These are phyloP conservation scores for Bucorvus abyssinicus DNA, from an alignment of 2,797 vertebrate species.

Conservation along the genomic window DNA sequence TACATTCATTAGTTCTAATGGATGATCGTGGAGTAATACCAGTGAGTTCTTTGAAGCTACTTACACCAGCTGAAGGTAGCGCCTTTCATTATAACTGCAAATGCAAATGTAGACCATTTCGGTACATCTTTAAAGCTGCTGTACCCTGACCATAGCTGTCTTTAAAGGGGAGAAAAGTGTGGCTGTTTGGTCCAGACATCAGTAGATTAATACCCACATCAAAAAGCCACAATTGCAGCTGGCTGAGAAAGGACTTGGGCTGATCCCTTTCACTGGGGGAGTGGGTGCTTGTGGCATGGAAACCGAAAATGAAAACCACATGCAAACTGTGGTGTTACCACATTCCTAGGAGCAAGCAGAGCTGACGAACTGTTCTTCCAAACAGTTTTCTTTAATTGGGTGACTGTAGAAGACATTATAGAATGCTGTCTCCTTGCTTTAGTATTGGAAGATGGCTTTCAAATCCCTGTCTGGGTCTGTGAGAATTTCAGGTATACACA, in stretches of 20 bases:
- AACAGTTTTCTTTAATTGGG: background rate
- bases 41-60: background rate
- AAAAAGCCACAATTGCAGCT: background rate
- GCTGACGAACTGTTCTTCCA: background rate
- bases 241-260: background rate
- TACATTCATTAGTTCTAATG: background rate
- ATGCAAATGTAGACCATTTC: background rate
- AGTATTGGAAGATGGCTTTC: background rate
- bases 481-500: background rate
- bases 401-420: background rate
- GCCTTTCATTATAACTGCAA: background rate
- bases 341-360: background rate
- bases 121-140: background rate
- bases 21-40: background rate
- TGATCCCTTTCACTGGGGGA: accelerated
- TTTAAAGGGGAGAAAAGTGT: background rate
- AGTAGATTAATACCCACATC: background rate
- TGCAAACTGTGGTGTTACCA: background rate
- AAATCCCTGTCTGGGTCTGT: background rate
- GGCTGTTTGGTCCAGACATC: background rate
- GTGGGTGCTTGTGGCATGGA: background rate
- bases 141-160: background rate
- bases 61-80: background rate
- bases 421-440: background rate
- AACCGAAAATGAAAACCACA: background rate